Conservation (phyloP, 2,888 invertebrate species). For the Cryptus armator region DNA sequence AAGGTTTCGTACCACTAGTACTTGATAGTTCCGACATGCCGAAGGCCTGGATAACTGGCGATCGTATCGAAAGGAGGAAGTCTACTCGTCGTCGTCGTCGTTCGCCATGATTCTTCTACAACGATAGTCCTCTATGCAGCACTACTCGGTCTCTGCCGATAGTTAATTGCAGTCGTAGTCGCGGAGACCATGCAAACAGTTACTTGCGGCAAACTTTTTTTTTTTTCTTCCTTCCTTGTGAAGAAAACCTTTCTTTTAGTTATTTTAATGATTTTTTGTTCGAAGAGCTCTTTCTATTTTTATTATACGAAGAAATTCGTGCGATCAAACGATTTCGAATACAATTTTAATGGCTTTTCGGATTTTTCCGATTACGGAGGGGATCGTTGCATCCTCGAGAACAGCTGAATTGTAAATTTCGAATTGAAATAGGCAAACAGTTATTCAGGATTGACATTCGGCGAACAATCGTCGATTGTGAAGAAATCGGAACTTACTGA, state of each 20-base stretch:
- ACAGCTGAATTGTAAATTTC: neutral
- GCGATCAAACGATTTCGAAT: too few species aligned
- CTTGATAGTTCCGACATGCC: conserved; percentile 41
- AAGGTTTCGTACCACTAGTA: neutral
- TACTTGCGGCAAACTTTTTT: neutral
- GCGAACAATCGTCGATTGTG: neutral
- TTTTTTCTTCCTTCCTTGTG: neutral
- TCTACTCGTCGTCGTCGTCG: conserved; percentile 50
- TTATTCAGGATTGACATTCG: neutral
- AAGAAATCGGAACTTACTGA: neutral
- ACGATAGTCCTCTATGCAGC: neutral
- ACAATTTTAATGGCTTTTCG: too few species aligned
- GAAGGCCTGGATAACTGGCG: conserved; percentile 37
- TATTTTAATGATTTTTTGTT: neutral
- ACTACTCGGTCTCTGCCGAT: conserved; percentile 11
- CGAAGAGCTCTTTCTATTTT: too few species aligned
- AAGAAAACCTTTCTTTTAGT: neutral
- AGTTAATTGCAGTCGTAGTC: conserved; percentile 22
- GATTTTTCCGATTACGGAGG: too few species aligned
- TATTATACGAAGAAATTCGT: too few species aligned
- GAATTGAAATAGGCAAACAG: neutral
- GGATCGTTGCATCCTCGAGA: too few species aligned
- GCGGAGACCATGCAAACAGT: neutral
- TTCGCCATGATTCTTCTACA: conserved; percentile 4
- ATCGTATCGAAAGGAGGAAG: conserved; percentile 76